A percentile compares a stretch with the other conserved stretches of the same genome.
These are phyloP conservation scores for Goniozus legneri DNA, from an alignment of 1,140 invertebrate species.

Conservation along the genomic window DNA sequence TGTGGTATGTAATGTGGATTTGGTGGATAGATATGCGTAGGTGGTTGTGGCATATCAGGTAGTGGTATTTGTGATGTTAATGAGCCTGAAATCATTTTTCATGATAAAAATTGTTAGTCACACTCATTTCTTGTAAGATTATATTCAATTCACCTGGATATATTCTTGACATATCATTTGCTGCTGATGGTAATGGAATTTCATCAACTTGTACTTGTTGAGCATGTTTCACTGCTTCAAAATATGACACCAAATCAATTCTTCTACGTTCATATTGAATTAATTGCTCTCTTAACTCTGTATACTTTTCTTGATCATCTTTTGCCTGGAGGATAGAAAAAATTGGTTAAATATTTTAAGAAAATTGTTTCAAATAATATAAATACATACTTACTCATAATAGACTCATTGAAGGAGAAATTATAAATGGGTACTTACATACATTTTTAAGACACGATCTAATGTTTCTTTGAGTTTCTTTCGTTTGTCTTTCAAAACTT, in stretches of 20 bases:
- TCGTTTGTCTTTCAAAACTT: slow-evolving; percentile 93
- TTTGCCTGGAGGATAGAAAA: slow-evolving; percentile 67
- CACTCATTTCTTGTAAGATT: no score
- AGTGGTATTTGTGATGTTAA: slow-evolving; percentile 74
- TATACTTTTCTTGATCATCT: slow-evolving; percentile 93
- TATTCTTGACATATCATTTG: slow-evolving; percentile 44
- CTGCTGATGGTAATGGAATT: slow-evolving; percentile 80
- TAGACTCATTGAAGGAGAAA: slow-evolving; percentile 2
- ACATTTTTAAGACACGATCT: slow-evolving; percentile 89
- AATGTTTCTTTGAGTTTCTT: slow-evolving; percentile 95
- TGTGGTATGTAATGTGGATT: slow-evolving; percentile 49
- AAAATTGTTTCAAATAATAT: slow-evolving; percentile 1
- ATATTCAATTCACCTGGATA: slow-evolving; percentile 49
- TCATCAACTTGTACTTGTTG: slow-evolving; percentile 96
- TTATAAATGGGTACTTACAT: slow-evolving; percentile 74
- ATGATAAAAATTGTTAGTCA: no score
- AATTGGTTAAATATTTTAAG: not conserved
- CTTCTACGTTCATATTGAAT: slow-evolving; percentile 89
- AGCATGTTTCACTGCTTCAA: slow-evolving; percentile 91
- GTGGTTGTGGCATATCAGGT: slow-evolving; percentile 65
- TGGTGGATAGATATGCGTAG: slow-evolving; percentile 48
- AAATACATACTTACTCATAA: slow-evolving; percentile 1
- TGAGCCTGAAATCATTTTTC: slow-evolving; percentile 55
- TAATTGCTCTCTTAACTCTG: slow-evolving; percentile 86
- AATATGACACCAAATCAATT: slow-evolving; percentile 83